Base-by-base conservation (phyloP, 2,888 invertebrate species). In the Spisula solida region DNA sequence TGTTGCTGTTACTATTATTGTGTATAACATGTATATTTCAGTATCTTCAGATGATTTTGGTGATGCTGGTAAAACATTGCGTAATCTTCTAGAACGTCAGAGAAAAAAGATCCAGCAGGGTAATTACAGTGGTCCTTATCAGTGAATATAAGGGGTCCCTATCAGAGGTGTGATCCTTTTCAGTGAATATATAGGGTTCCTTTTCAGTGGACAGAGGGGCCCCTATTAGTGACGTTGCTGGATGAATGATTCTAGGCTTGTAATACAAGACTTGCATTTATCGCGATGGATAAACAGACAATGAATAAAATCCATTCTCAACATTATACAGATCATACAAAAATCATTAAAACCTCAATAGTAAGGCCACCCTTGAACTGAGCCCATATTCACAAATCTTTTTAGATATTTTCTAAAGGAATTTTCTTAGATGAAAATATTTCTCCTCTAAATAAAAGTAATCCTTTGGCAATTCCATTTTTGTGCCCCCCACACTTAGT, bases 11-110 rank as follows among this genome's bases (percentile, higher is more conserved):
- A 41, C 8, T 41, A 41, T 41, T 0, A 6, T 66, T 66, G 10
- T 66, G 0, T 25, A 5, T n/a, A 16, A 34, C 14, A 31, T 34
- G 34, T 31, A 75, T 75, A 2, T 25, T 82, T 66, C 85, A 93
- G 93, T 86, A 55, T 93, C 93, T 0, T 89, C 92, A 16, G 94
- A 94, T 81, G 93, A 94, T 81, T 93, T 94, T 79, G 94, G 92
- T 16, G 92, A 94, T 85, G 94, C 94, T 41, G 95, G 94, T 55
- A 94, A 94, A 70, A 95, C 95, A 47, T 91, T 95, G 51, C 88
- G 94, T 31, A 92, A 94, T 25, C 88, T 94, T 75, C 89, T 95
- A 56, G 93, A 93, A 60, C 87, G 94, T 81, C 95, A 94, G 85
- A 88, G 95, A 41, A 93, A 93, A 88, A 94, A 94, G 84, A 94